A percentile compares a stretch with the other conserved stretches of the same genome.
Evolutionary conservation across 2,113 vertebrate species (phyloP).

Genomic region (Rhadina sibilatrix): DNA sequence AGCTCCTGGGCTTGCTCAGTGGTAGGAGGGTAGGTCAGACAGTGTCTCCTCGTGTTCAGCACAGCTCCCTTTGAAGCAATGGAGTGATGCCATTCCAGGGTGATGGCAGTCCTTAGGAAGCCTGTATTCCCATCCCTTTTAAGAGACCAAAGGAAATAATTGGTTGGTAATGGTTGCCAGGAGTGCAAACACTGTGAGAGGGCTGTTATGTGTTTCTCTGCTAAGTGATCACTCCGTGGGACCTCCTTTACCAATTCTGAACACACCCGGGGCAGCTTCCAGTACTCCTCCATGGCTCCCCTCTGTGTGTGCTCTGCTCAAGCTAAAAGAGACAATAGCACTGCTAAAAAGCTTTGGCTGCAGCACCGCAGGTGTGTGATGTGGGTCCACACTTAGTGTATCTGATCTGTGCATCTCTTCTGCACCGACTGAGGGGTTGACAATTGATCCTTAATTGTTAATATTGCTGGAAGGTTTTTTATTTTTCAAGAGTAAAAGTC

Average conservation of each 20-base stretch:
- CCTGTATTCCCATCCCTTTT: background rate
- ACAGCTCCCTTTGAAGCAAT: background rate
- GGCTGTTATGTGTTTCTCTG: background rate
- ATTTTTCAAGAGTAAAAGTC: background rate
- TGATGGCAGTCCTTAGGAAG: background rate
- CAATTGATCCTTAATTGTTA: background rate
- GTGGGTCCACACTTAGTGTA: fast-evolving
- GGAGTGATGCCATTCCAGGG: background rate
- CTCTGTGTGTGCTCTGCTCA: fast-evolving
- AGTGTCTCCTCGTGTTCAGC: background rate
- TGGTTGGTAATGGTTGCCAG: background rate
- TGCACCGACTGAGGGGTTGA: background rate
- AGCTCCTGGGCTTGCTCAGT: background rate
- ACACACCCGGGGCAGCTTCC: background rate
- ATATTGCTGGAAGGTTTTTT: background rate
- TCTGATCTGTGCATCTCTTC: background rate
- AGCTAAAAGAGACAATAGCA: background rate
- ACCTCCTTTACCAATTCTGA: background rate
- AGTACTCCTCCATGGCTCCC: fast-evolving
- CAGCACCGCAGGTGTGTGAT: background rate
- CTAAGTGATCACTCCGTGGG: background rate
- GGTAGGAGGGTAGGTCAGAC: background rate
- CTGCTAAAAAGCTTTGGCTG: background rate
- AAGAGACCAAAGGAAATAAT: background rate
- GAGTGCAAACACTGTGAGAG: background rate